Conservation (phyloP, 2,888 invertebrate species). For the Phengaris alcon region DNA sequence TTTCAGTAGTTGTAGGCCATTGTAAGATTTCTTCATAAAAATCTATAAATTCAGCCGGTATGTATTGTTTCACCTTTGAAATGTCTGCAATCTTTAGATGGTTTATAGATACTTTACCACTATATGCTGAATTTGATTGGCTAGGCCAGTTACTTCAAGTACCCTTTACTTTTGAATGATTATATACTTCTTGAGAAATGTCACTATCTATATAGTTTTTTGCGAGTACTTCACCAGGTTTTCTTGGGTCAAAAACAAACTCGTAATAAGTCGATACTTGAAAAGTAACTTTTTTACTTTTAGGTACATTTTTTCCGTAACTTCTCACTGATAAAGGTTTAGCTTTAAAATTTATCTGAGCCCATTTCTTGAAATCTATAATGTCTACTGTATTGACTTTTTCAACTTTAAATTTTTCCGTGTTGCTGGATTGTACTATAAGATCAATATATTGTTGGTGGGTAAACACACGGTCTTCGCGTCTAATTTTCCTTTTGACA, state of each 20-base stretch:
- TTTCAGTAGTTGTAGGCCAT: no score
- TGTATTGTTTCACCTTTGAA: no score
- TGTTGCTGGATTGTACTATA: slow-evolving; percentile 31
- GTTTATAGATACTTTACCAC: no score
- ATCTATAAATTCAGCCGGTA: no score
- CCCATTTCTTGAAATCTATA: slow-evolving; percentile 31
- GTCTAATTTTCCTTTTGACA: slow-evolving; percentile 28
- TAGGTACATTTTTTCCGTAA: slow-evolving; percentile 33
- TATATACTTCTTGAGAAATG: slow-evolving; percentile 13
- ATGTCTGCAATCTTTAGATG: no score
- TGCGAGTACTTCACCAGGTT: slow-evolving; percentile 20
- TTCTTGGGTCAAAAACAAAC: not conserved
- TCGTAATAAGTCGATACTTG: slow-evolving; percentile 19
- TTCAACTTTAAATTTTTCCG: not conserved
- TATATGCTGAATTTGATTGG: no score
- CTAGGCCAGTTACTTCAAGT: no score
- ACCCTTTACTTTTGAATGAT: not conserved
- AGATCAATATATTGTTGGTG: slow-evolving; percentile 31
- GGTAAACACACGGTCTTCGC: slow-evolving; percentile 30
- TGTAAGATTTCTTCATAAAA: no score
- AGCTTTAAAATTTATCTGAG: slow-evolving; percentile 33
- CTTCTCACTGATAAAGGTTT: slow-evolving; percentile 29
- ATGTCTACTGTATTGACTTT: slow-evolving; percentile 32
- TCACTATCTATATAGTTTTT: slow-evolving; percentile 11
- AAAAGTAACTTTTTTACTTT: slow-evolving; percentile 30